A percentile compares a stretch with the other conserved stretches of the same genome.
phyloP scores from a whole-genome alignment of 2,113 vertebrate genomes.

The Gallinago media region DNA sequence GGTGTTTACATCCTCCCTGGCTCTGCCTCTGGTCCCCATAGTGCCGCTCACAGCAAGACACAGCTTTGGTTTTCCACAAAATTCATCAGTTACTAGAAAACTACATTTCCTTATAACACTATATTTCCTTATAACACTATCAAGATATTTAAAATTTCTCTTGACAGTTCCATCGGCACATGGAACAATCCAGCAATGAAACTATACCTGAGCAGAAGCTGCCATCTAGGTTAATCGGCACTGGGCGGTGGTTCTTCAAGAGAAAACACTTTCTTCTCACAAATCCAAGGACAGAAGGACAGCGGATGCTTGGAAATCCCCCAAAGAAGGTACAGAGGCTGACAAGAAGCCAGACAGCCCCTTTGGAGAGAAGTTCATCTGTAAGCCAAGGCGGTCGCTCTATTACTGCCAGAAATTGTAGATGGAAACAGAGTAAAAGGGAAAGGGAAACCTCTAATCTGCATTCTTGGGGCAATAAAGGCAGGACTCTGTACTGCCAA shows the following conservation, averaged over 20 bases:
- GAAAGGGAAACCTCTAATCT: neutral
- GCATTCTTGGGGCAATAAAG: neutral
- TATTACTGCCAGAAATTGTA: neutral
- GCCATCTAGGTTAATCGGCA: neutral
- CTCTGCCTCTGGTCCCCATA: neutral
- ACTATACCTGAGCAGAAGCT: neutral
- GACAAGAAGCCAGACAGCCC: neutral
- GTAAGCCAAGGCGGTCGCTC: neutral
- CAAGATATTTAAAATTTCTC: neutral
- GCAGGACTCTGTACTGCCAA: slow-evolving; percentile 37
- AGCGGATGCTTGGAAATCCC: neutral
- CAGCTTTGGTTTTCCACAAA: neutral
- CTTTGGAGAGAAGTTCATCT: neutral
- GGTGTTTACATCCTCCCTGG: neutral
- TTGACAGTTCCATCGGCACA: neutral
- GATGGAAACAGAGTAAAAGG: neutral
- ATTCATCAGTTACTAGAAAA: neutral
- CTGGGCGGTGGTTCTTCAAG: neutral
- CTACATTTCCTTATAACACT: neutral
- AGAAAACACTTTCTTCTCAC: neutral
- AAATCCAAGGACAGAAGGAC: neutral
- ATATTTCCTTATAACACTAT: neutral
- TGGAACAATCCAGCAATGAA: neutral
- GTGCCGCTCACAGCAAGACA: neutral
- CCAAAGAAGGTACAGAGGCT: neutral